phyloP scores from a whole-genome alignment of 2,797 vertebrate genomes.

The Diglossa cyanea region DNA sequence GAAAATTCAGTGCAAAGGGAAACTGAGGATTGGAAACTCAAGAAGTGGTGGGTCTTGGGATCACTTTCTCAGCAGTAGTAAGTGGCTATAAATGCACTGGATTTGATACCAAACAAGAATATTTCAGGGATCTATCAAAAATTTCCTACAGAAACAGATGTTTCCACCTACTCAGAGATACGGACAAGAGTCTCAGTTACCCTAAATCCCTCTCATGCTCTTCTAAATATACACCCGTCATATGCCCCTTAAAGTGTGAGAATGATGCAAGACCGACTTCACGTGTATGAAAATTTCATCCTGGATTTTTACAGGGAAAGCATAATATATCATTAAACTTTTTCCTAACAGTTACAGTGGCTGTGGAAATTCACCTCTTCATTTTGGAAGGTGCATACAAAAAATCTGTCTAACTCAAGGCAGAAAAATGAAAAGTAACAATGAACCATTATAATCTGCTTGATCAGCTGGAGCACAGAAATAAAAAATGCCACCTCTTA shows the following conservation, averaged over 20 bases:
- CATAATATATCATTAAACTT: background rate
- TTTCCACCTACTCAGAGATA: slow-evolving; percentile 24
- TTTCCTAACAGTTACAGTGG: background rate
- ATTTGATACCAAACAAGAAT: background rate
- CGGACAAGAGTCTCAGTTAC: slow-evolving; percentile 13
- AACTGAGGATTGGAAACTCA: background rate
- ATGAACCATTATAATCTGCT: slow-evolving; percentile 27
- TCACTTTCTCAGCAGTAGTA: background rate
- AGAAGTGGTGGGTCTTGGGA: background rate
- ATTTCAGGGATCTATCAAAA: background rate
- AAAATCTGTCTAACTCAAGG: background rate
- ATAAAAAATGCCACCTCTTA: slow-evolving; percentile 16
- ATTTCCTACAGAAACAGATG: slow-evolving; percentile 13
- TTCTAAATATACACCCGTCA: slow-evolving; percentile 19
- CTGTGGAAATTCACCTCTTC: background rate
- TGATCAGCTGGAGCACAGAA: slow-evolving; percentile 22
- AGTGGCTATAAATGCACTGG: background rate
- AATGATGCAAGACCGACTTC: slow-evolving; percentile 8
- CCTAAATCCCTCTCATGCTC: background rate
- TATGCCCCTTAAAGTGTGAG: background rate
- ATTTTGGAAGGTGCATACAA: background rate
- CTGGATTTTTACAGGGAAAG: background rate
- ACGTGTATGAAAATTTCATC: background rate
- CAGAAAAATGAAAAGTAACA: background rate
- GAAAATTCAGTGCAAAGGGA: background rate